These are phyloP conservation scores for Apogon hyalosoma DNA, from an alignment of 2,797 vertebrate genomes.

Conservation along the genomic window DNA sequence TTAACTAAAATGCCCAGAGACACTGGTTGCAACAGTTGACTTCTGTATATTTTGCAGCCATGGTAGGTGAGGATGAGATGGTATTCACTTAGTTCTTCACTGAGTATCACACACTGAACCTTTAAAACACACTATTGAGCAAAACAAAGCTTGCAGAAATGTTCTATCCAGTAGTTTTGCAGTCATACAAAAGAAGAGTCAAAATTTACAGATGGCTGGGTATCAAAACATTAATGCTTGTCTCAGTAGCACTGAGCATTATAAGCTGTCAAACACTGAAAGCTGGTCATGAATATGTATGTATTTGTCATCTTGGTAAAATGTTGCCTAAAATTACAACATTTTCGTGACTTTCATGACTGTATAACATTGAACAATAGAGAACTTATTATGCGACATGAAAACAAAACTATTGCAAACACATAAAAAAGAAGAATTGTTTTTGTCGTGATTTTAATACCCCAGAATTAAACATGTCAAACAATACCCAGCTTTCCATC, in stretches of 20 bases:
- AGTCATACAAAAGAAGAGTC: background rate
- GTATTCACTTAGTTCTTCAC: too few species aligned
- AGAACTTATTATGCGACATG: too few species aligned
- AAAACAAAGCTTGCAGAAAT: background rate
- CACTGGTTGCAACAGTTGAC: too few species aligned
- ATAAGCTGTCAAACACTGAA: background rate
- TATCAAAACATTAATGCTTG: background rate
- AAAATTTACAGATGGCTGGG: background rate
- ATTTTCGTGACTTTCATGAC: background rate
- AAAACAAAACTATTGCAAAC: background rate
- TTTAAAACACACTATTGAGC: background rate
- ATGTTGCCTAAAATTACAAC: background rate
- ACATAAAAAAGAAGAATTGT: background rate
- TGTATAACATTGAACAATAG: too few species aligned
- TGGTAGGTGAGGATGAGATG: too few species aligned
- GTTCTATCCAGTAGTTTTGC: background rate
- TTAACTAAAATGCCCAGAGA: too few species aligned
- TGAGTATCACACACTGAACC: too few species aligned
- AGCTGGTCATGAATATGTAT: background rate
- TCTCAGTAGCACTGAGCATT: background rate
- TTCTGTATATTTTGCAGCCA: too few species aligned
- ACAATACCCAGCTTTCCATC: slow-evolving; percentile 10
- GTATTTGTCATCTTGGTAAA: background rate
- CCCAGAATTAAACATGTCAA: slow-evolving; percentile 12
- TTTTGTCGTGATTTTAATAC: background rate